Evolutionary conservation across 2,888 invertebrate genomes (phyloP).

Genomic region (Dryobotodes eremita): DNA sequence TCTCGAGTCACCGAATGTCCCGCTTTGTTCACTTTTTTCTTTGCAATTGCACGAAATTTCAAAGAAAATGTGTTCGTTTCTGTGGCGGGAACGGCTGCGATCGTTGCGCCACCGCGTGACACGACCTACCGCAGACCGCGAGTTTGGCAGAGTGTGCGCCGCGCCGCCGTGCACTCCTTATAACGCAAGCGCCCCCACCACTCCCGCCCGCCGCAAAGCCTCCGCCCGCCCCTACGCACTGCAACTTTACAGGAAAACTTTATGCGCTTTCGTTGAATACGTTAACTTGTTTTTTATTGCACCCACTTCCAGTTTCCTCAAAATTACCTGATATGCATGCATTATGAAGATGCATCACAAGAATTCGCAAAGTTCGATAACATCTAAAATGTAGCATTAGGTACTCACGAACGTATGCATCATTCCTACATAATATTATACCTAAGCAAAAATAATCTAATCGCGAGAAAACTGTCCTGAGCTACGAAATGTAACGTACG

Average conservation of each 20-base stretch:
- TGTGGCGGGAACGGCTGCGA: conserved; percentile 85
- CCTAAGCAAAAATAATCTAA: neutral
- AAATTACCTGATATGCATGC: conserved; percentile 59
- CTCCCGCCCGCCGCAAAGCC: conserved; percentile 69
- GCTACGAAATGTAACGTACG: neutral
- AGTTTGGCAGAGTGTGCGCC: conserved; percentile 85
- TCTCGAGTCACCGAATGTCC: conserved; percentile 83
- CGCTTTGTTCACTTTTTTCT: conserved; percentile 87
- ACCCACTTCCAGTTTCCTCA: conserved; percentile 64
- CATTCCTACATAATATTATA: conserved; percentile 19
- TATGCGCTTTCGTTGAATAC: conserved; percentile 69
- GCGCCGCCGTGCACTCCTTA: conserved; percentile 80
- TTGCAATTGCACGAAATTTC: conserved; percentile 90
- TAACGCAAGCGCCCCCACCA: conserved; percentile 62
- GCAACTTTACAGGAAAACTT: conserved; percentile 72
- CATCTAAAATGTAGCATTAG: conserved; percentile 34
- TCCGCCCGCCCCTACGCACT: conserved; percentile 76
- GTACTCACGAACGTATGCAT: conserved; percentile 12
- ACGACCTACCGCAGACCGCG: conserved; percentile 89
- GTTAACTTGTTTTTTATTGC: conserved; percentile 58
- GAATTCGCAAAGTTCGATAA: conserved; percentile 52
- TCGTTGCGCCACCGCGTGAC: conserved; percentile 87
- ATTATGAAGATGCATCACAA: conserved; percentile 50
- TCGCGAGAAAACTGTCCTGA: neutral
- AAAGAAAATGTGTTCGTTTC: conserved; percentile 87